Conservation (phyloP, 2,888 invertebrate genomes). For the Euclidia mi region DNA sequence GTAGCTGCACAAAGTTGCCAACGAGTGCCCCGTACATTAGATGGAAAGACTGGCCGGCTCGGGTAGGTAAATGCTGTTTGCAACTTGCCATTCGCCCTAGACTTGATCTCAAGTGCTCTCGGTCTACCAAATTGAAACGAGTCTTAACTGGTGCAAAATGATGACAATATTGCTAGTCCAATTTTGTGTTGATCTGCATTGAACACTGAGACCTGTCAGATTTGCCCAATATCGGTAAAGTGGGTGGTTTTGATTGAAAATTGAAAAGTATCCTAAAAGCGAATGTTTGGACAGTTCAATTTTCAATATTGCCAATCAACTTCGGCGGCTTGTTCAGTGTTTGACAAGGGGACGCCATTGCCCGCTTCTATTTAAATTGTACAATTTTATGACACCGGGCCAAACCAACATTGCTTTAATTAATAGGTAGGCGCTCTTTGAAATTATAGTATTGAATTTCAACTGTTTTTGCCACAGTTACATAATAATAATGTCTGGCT, state of each 20-base stretch:
- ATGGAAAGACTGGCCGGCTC: constrained; percentile 66
- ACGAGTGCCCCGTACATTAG: constrained; percentile 73
- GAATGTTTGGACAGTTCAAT: constrained; percentile 77
- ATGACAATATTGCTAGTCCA: constrained; percentile 65
- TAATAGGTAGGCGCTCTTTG: constrained; percentile 54
- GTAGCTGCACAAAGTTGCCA: constrained; percentile 62
- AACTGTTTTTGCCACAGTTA: constrained; percentile 47
- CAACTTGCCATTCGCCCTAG: constrained; percentile 76
- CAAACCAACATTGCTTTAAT: constrained; percentile 65
- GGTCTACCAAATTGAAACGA: constrained; percentile 82
- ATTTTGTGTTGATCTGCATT: constrained; percentile 50
- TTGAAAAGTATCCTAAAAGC: constrained; percentile 69
- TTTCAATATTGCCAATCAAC: constrained; percentile 81
- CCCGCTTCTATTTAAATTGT: constrained; percentile 72
- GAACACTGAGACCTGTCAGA: constrained; percentile 61
- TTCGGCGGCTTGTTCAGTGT: constrained; percentile 68
- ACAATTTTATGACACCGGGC: constrained; percentile 75
- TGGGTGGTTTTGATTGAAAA: constrained; percentile 68
- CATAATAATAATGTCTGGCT: constrained; percentile 8
- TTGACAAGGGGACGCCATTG: constrained; percentile 69
- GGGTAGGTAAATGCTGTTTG: constrained; percentile 82
- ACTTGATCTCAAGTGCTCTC: constrained; percentile 72
- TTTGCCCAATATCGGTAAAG: constrained; percentile 67
- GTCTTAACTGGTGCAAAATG: constrained; percentile 77
- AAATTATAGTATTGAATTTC: constrained; percentile 60